Evolutionary conservation across 37 sponge, comb jelly and placozoan genomes (phyloP).

Genomic region (Agelas oroides): DNA sequence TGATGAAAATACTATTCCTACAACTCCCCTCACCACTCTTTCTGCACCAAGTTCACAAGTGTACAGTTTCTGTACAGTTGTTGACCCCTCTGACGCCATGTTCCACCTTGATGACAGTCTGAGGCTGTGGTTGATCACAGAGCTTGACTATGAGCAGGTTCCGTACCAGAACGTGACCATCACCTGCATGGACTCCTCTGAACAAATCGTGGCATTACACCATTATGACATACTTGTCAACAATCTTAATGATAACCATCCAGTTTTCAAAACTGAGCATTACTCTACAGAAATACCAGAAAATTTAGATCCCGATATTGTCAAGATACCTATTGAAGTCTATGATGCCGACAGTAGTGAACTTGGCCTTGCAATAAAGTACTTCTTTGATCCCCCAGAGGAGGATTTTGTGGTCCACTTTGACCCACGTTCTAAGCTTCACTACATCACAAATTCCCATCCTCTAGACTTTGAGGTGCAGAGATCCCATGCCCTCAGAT

Average conservation of each 20-base stretch:
- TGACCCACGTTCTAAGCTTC: neutral
- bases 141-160: constrained; percentile 6
- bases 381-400: constrained; percentile 4
- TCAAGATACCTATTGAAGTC: neutral
- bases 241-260: constrained; percentile 19
- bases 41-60: neutral
- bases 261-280: neutral
- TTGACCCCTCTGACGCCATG: neutral
- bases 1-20: constrained; percentile 14
- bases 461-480: constrained; percentile 23
- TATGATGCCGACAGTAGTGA: constrained; percentile 1
- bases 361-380: neutral
- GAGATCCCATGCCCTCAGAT: neutral
- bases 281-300: neutral
- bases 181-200: neutral
- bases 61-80: neutral
- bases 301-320: constrained; percentile 9
- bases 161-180: neutral
- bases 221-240: neutral
- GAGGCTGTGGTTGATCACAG: neutral
- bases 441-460: constrained; percentile 4
- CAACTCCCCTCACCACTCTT: neutral
- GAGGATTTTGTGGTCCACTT: neutral
- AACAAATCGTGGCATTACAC: neutral
- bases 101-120: neutral